These are phyloP conservation scores for Dryococelus australis DNA, from an alignment of 2,888 invertebrate genomes.

Conservation along the genomic window DNA sequence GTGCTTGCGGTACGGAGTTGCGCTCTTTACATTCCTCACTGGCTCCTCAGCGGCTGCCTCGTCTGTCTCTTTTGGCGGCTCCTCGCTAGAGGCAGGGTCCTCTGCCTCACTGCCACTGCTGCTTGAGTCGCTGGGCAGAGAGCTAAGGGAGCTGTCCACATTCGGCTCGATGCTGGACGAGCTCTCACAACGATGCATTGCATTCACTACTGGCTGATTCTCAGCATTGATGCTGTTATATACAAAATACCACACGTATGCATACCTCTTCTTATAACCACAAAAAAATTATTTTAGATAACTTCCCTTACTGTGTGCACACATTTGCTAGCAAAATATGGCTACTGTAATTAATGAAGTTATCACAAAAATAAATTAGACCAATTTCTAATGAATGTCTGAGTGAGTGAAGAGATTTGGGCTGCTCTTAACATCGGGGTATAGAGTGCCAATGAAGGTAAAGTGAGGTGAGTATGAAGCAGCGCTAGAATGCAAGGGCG, in stretches of 20 bases:
- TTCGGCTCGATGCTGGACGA: conserved; percentile 76
- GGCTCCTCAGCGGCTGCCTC: conserved; percentile 22
- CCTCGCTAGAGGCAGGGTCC: conserved; percentile 38
- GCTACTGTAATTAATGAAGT: too few relatives aligned
- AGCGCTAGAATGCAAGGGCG: too few relatives aligned
- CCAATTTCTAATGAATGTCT: too few relatives aligned
- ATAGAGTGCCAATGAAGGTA: too few relatives aligned
- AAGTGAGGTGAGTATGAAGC: too few relatives aligned
- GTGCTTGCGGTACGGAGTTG: conserved; percentile 37
- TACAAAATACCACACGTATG: not conserved
- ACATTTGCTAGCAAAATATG: too few relatives aligned
- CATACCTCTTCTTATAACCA: conserved; percentile 53
- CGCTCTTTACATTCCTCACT: conserved; percentile 37
- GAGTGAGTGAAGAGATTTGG: too few relatives aligned
- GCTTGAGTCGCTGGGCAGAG: conserved; percentile 52
- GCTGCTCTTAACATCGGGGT: too few relatives aligned
- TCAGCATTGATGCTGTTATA: not conserved
- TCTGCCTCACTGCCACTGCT: conserved; percentile 40
- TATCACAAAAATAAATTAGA: too few relatives aligned
- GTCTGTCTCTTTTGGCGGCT: not conserved
- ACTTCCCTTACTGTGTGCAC: too few relatives aligned
- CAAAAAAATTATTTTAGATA: conserved; percentile 45
- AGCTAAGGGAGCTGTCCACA: conserved; percentile 68
- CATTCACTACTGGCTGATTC: not conserved
- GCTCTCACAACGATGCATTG: conserved; percentile 66